These are phyloP conservation scores for Spodoptera frugiperda DNA, from an alignment of 1,140 invertebrate species.

Conservation along the genomic window DNA sequence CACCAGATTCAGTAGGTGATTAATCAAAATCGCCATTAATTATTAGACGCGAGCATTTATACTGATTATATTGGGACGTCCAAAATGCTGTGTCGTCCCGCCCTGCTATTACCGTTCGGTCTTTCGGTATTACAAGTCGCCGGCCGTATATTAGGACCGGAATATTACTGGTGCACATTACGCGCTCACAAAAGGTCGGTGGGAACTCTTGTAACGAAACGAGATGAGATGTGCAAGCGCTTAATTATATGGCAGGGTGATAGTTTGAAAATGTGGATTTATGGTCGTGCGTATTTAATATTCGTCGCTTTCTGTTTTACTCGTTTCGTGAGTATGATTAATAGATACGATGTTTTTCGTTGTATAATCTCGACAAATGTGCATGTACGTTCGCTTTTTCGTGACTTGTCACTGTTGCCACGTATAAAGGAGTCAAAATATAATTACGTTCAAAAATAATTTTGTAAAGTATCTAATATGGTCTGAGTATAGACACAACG, in stretches of 20 bases:
- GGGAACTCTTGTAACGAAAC: slow-evolving; percentile 34
- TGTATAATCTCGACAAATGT: too few relatives aligned
- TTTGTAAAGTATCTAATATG: too few relatives aligned
- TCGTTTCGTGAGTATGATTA: neutral
- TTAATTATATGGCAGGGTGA: slow-evolving; percentile 27
- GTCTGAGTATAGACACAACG: too few relatives aligned
- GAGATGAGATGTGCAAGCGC: slow-evolving; percentile 33
- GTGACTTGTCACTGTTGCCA: too few relatives aligned
- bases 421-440: too few relatives aligned
- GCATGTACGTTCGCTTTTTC: too few relatives aligned
- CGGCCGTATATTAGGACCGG: slow-evolving; percentile 34
- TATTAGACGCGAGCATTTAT: slow-evolving; percentile 78
- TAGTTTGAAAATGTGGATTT: slow-evolving; percentile 9
- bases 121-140: slow-evolving; percentile 41
- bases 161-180: slow-evolving; percentile 62
- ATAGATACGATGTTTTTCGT: neutral
- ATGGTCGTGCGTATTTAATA: neutral
- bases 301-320: neutral
- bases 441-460: too few relatives aligned
- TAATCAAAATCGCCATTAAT: slow-evolving; percentile 75
- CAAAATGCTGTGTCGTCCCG: slow-evolving; percentile 63
- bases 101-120: slow-evolving; percentile 63
- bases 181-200: slow-evolving; percentile 62
- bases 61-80: slow-evolving; percentile 75
- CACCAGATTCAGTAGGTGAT: slow-evolving; percentile 60